Conservation (phyloP, 2,113 vertebrate genomes). For the Tetraodon nigroviridis region DNA sequence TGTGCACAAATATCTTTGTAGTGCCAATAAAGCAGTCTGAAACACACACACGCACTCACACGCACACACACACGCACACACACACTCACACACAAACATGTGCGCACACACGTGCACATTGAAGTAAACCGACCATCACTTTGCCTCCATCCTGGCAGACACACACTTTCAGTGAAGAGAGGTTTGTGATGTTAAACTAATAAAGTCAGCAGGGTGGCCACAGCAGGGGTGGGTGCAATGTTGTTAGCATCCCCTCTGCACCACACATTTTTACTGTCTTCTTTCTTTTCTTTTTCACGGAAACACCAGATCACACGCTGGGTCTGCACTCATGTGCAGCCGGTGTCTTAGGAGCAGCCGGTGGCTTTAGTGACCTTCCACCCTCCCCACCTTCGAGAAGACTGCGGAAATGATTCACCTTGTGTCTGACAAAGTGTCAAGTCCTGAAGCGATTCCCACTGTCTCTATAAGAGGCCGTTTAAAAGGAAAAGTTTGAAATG, state of each 20-base stretch:
- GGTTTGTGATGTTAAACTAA: slow-evolving; percentile 63
- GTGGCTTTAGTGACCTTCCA: slow-evolving; percentile 43
- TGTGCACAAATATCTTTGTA: slow-evolving; percentile 5
- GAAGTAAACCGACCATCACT: slow-evolving; percentile 32
- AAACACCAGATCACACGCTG: background rate
- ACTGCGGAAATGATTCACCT: slow-evolving; percentile 32
- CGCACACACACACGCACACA: slow-evolving; percentile 4
- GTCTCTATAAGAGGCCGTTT: slow-evolving; percentile 29
- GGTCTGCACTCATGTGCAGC: slow-evolving; percentile 24
- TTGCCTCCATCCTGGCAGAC: slow-evolving; percentile 40
- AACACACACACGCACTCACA: slow-evolving; percentile 2
- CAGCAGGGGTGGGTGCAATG: slow-evolving; percentile 50
- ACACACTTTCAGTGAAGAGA: slow-evolving; percentile 42
- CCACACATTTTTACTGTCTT: slow-evolving; percentile 22
- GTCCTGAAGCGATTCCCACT: slow-evolving; percentile 24
- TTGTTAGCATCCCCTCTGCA: slow-evolving; percentile 53
- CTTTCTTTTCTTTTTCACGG: slow-evolving; percentile 6
- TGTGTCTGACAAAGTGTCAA: slow-evolving; percentile 32
- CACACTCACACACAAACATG: slow-evolving; percentile 8
- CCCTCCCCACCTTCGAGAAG: slow-evolving; percentile 33
- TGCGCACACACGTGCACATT: background rate
- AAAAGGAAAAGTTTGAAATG: slow-evolving; percentile 35
- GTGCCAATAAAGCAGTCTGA: slow-evolving; percentile 16
- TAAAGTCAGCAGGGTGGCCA: slow-evolving; percentile 59
- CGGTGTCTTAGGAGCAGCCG: slow-evolving; percentile 29